Conservation (phyloP, 2,888 invertebrate species). For the Bruchidius siliquastri region DNA sequence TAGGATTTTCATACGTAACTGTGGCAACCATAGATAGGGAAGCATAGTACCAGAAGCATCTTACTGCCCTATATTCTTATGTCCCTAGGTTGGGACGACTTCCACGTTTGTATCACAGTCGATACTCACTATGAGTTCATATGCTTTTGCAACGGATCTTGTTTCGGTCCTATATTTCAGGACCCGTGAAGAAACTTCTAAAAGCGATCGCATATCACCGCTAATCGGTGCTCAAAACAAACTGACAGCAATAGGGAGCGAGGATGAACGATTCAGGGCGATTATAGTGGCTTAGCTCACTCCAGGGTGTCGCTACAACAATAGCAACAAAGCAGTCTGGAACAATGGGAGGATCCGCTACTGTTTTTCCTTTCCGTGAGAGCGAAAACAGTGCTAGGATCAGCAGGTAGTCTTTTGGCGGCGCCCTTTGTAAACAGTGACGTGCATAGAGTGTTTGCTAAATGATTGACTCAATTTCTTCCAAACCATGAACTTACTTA, state of each 20-base stretch:
- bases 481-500: too few species aligned
- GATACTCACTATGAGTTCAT: too few species aligned
- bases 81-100: too few species aligned
- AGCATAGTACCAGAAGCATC: too few species aligned
- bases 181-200: background rate
- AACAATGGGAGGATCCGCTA: background rate
- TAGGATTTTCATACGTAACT: too few species aligned
- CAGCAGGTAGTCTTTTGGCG: background rate
- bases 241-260: background rate
- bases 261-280: background rate
- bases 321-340: background rate
- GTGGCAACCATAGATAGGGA: too few species aligned
- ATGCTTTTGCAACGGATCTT: too few species aligned
- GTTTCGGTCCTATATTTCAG: background rate
- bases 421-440: background rate
- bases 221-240: background rate
- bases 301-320: background rate
- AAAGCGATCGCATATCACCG: background rate
- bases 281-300: background rate
- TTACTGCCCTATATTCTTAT: too few species aligned
- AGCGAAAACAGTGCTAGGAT: background rate
- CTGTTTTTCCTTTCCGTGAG: background rate
- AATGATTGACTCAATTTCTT: too few species aligned
- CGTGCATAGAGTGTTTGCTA: background rate
- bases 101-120: too few species aligned